These are phyloP conservation scores for Fulica atra DNA, from an alignment of 2,113 vertebrate species.

Conservation along the genomic window DNA sequence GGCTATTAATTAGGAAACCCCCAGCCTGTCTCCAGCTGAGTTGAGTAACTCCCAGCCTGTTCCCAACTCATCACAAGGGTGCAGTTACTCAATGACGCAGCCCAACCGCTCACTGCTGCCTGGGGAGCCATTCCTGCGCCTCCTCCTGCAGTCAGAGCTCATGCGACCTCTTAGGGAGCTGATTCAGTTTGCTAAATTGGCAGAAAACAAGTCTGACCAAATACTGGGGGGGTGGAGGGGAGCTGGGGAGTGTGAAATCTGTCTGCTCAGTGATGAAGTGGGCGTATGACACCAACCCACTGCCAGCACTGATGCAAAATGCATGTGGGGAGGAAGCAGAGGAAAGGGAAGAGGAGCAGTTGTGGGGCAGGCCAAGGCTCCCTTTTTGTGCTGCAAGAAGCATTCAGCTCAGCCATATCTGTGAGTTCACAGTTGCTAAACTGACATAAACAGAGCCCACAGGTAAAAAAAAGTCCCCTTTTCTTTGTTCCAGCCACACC, in stretches of 20 bases:
- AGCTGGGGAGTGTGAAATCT: too few species aligned
- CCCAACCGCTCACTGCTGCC: background rate
- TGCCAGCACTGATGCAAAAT: background rate
- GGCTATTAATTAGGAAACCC: background rate
- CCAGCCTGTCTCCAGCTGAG: slow-evolving; percentile 8
- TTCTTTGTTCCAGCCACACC: background rate
- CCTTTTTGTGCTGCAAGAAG: background rate
- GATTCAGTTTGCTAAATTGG: background rate
- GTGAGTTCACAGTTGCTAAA: background rate
- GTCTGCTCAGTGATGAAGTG: background rate
- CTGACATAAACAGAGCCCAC: background rate
- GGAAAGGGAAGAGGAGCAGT: background rate
- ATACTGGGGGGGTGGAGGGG: rapidly evolving
- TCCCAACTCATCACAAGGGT: background rate
- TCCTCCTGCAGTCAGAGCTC: background rate
- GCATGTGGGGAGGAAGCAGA: background rate
- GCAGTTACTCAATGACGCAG: background rate
- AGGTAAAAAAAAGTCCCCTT: background rate
- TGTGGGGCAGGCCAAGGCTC: background rate
- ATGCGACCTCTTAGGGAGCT: background rate
- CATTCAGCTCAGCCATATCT: background rate
- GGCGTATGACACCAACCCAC: rapidly evolving
- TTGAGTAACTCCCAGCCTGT: background rate
- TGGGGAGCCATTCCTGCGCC: background rate
- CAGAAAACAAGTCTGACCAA: background rate